Evolutionary conservation across 2,797 vertebrate genomes (phyloP), one percentile per base, ranked within the genome.

Genomic region (Pipistrellus nathusii): DNA sequence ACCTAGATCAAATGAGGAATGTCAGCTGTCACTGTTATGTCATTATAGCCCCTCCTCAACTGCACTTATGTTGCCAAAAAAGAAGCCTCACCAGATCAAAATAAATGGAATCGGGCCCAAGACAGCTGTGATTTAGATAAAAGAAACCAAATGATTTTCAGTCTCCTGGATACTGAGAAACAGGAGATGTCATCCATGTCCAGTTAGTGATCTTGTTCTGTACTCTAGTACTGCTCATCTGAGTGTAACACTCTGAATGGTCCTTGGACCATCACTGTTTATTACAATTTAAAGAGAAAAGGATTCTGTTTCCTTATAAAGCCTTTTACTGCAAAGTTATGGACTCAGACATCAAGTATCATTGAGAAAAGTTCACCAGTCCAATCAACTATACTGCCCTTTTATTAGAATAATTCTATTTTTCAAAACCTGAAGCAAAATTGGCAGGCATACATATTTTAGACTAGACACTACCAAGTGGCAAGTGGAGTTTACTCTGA

Each of bases 81-180:
- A 83, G 90, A 95, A 96, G 69, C 89, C 80, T 96, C 76, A 75
- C 55, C 83, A 93, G 92, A 95, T 95, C 92, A 86, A 94, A 96
- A 93, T 88, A 76, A 90, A 23, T 91, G 85, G 92, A 95, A 85
- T 89, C 53, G 35, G 77, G 69, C 88, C 88, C 80, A 88, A 94
- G 92, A 94, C 85, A 96, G 84, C 96, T 96, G 93, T 88, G 80
- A 75, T 94, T 91, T 88, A 93, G 59, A 95, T 93, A 92, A 93
- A 93, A 73, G 68, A 93, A 95, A 94, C 69, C 69, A 92, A 89
- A 72, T 68, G 27, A 91, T 90, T 88, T 91, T 72, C 80, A 23
- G 87, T 90, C 72, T 91, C 93, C 76, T 77, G 38, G 89, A 94
- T 86, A 95, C 93, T 21, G 51, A 89, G 62, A 94, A 80, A 91